Evolutionary conservation across 2,888 invertebrate genomes (phyloP).

Genomic region (Drosophila tripunctata): DNA sequence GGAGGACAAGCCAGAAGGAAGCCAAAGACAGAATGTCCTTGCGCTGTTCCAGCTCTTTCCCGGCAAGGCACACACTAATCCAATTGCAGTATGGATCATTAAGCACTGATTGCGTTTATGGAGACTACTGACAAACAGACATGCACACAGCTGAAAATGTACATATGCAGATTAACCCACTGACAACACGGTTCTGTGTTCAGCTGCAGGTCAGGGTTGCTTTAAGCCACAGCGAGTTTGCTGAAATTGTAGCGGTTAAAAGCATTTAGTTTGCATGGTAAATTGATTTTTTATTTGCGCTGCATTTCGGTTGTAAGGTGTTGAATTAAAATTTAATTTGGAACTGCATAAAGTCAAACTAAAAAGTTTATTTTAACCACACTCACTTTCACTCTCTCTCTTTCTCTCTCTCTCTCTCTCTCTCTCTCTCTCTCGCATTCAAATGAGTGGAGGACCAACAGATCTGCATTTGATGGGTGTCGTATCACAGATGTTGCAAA

Average conservation of each 20-base stretch:
- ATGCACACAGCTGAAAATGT: background rate
- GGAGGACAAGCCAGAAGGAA: background rate
- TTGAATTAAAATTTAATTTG: constrained; percentile 32
- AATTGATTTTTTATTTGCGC: constrained; percentile 48
- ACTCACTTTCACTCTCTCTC: constrained; percentile 27
- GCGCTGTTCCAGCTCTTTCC: constrained; percentile 27
- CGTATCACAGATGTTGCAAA: constrained; percentile 66
- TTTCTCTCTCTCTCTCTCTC: constrained; percentile 28
- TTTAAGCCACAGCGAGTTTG: constrained; percentile 16
- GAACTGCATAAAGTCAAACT: constrained; percentile 1
- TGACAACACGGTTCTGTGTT: background rate
- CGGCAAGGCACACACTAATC: constrained; percentile 60
- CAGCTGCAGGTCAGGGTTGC: constrained; percentile 3
- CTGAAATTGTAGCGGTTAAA: constrained; percentile 27
- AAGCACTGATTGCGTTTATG: constrained; percentile 75
- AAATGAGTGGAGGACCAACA: constrained; percentile 45
- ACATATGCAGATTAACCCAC: constrained; percentile 49
- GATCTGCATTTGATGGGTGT: constrained; percentile 64
- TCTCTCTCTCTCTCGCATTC: constrained; percentile 29
- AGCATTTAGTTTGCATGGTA: constrained; percentile 27
- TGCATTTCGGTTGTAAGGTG: constrained; percentile 27
- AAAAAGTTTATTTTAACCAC: background rate
- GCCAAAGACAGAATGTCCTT: background rate
- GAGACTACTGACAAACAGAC: constrained; percentile 36
- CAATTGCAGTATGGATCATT: constrained; percentile 75